Conservation (phyloP, 1,140 invertebrate species). For the Battus philenor region DNA sequence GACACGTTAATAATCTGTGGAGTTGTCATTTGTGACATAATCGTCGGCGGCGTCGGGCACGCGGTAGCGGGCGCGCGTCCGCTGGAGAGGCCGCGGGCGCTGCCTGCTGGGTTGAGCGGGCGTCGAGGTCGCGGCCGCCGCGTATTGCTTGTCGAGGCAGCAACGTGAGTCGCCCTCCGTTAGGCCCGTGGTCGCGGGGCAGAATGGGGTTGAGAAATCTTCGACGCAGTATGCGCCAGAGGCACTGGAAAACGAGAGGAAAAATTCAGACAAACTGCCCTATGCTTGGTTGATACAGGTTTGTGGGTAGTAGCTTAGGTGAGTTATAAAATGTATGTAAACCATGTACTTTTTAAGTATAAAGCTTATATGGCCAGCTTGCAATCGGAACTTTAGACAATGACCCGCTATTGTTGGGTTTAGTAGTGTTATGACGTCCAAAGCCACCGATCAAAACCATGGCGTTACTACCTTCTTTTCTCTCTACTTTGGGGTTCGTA, state of each 20-base stretch:
- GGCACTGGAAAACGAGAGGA: constrained; percentile 74
- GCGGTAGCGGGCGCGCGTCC: constrained; percentile 25
- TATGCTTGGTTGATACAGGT: no score
- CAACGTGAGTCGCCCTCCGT: constrained; percentile 80
- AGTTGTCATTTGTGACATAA: not conserved
- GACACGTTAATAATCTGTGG: not conserved
- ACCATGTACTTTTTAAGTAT: no score
- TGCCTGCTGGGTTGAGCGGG: constrained; percentile 27
- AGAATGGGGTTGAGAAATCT: constrained; percentile 80
- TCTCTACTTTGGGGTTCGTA: no score
- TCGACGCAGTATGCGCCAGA: constrained; percentile 82
- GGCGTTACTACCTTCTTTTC: no score
- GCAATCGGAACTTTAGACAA: no score
- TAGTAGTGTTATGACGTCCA: no score
- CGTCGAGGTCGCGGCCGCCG: constrained; percentile 40
- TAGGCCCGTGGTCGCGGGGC: constrained; percentile 74
- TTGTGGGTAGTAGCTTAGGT: no score
- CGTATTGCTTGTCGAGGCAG: constrained; percentile 74
- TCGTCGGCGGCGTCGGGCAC: constrained; percentile 6
- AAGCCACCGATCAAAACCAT: no score
- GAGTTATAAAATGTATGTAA: no score
- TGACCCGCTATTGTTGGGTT: no score
- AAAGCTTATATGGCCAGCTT: no score
- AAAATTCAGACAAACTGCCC: no score
- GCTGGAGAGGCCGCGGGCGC: constrained; percentile 27